Conservation (phyloP, 2,888 invertebrate genomes). For the Linnaemya vulpina region DNA sequence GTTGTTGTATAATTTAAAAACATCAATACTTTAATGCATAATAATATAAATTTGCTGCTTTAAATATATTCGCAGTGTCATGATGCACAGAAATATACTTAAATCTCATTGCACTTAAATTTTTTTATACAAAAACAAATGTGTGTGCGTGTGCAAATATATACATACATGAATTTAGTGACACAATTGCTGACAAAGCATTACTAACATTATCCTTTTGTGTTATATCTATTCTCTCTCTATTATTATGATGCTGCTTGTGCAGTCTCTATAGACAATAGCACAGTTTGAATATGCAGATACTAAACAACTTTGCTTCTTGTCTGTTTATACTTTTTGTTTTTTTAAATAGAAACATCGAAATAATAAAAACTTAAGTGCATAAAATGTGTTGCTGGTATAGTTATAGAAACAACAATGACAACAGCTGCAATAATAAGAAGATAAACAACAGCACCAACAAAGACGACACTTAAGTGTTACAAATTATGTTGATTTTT, state of each 20-base stretch:
- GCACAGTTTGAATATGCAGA: constrained; percentile 55
- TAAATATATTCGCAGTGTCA: background rate
- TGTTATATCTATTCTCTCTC: constrained; percentile 62
- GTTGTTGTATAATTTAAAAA: background rate
- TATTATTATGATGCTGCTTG: constrained; percentile 24
- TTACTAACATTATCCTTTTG: constrained; percentile 70
- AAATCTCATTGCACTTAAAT: constrained; percentile 16
- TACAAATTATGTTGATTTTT: constrained; percentile 58
- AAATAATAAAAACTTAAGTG: constrained; percentile 57
- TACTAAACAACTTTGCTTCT: constrained; percentile 11
- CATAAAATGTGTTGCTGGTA: constrained; percentile 42
- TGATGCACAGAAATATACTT: background rate
- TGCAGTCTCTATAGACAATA: constrained; percentile 58
- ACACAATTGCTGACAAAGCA: constrained; percentile 68
- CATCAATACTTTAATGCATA: background rate
- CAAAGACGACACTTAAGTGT: constrained; percentile 54
- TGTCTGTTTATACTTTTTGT: background rate
- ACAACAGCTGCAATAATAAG: constrained; percentile 42
- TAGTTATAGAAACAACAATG: constrained; percentile 49
- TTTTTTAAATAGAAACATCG: constrained; percentile 14
- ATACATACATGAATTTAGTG: constrained; percentile 54
- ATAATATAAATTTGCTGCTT: background rate
- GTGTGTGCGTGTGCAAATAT: background rate
- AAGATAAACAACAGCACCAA: constrained; percentile 44
- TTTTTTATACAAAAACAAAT: constrained; percentile 21